Conservation (phyloP, 2,797 vertebrate species). For the Coregonus sp. region DNA sequence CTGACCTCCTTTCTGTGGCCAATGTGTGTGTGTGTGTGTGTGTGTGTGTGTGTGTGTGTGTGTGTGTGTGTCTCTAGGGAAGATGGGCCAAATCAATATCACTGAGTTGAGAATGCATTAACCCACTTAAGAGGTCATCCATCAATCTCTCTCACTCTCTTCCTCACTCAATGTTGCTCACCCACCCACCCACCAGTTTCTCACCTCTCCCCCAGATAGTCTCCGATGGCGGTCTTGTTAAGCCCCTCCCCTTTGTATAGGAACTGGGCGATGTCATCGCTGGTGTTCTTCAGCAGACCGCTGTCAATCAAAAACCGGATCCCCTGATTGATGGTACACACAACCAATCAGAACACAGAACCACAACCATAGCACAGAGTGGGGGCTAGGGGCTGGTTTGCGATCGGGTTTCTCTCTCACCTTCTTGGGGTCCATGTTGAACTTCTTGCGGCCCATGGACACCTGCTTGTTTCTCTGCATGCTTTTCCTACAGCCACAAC, state of each 20-base stretch:
- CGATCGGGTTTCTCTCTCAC: slow-evolving; percentile 59
- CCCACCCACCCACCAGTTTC: slow-evolving; percentile 17
- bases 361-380: background rate
- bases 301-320: slow-evolving; percentile 93
- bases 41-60: no score
- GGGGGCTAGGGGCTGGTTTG: background rate
- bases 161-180: background rate
- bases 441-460: slow-evolving; percentile 95
- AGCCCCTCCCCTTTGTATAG: slow-evolving; percentile 94
- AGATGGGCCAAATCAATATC: background rate
- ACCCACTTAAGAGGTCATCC: background rate
- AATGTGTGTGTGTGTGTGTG: no score
- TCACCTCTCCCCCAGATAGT: slow-evolving; percentile 95
- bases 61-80: no score
- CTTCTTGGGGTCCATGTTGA: slow-evolving; percentile 98
- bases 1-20: background rate
- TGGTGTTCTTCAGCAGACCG: slow-evolving; percentile 88
- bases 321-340: slow-evolving; percentile 74
- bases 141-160: background rate
- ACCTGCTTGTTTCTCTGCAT: slow-evolving; percentile 98
- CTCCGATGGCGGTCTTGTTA: slow-evolving; percentile 94
- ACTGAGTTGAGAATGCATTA: slow-evolving; percentile 15
- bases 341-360: slow-evolving; percentile 10
- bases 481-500: slow-evolving; percentile 82
- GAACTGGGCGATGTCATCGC: slow-evolving; percentile 91